Conservation (phyloP, 2,113 vertebrate species). For the Cyprinodon tularosa region DNA sequence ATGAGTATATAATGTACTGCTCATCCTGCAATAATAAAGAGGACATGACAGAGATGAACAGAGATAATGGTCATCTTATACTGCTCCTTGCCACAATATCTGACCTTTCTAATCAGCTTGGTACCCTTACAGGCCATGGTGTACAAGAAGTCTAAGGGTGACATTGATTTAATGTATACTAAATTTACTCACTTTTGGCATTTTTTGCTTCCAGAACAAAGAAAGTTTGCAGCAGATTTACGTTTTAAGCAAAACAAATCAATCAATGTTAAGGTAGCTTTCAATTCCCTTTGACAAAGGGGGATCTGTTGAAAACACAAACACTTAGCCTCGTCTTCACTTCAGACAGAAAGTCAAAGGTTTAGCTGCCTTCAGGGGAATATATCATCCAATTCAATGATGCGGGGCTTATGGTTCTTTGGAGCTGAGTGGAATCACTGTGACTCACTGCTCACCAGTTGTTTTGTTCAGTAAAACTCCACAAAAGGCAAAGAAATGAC, state of each 20-base stretch:
- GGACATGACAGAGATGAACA: conserved; percentile 36
- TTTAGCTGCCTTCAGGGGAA: conserved; percentile 37
- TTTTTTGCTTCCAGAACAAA: conserved; percentile 15
- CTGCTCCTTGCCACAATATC: conserved; percentile 23
- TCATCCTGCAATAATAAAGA: conserved; percentile 41
- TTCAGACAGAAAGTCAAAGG: conserved; percentile 26
- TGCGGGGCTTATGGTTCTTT: conserved; percentile 22
- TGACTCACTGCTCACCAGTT: conserved; percentile 28
- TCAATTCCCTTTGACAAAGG: conserved; percentile 16
- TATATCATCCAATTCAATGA: conserved; percentile 6
- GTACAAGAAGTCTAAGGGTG: conserved; percentile 37
- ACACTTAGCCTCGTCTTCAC: conserved; percentile 10
- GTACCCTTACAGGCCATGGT: conserved; percentile 38
- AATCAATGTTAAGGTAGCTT: conserved; percentile 15
- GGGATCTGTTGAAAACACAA: conserved; percentile 9
- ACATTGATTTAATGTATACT: conserved; percentile 21
- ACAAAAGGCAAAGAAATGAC: conserved; percentile 29
- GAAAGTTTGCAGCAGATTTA: conserved; percentile 10
- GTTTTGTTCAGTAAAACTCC: conserved; percentile 25
- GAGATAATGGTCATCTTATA: conserved; percentile 35
- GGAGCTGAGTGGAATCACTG: conserved; percentile 22
- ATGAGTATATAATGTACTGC: conserved; percentile 14
- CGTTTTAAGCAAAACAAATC: conserved; percentile 30
- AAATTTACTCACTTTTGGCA: conserved; percentile 10
- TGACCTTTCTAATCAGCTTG: conserved; percentile 50